Evolutionary conservation across 2,888 invertebrate genomes (phyloP).

Genomic region (Ariolimax columbianus): DNA sequence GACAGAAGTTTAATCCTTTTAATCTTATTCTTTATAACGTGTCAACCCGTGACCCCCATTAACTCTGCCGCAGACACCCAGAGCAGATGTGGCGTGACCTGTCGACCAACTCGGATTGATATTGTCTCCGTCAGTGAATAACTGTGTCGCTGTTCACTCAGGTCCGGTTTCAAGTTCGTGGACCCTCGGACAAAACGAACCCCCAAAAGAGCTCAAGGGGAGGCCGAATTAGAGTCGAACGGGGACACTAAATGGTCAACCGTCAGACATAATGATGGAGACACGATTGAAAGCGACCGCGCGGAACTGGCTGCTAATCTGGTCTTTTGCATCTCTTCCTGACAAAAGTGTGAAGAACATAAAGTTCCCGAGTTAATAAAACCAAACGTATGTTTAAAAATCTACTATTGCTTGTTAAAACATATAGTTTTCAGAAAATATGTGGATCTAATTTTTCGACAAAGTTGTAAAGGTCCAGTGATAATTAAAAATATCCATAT

Average conservation of each 20-base stretch:
- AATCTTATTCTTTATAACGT: not conserved
- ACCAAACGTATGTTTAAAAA: too few species aligned
- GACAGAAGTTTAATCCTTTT: not conserved
- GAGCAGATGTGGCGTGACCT: conserved; percentile 24
- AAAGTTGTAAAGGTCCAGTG: too few species aligned
- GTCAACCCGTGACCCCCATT: conserved; percentile 14
- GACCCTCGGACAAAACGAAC: conserved; percentile 26
- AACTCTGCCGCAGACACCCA: not conserved
- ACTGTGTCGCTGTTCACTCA: not conserved
- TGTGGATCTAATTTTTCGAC: too few species aligned
- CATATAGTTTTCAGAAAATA: too few species aligned
- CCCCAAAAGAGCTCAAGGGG: not conserved
- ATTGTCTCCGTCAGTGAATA: conserved; percentile 1
- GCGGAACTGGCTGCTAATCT: too few species aligned
- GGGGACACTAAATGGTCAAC: conserved; percentile 19
- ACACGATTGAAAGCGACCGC: not conserved
- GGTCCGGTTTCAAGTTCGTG: not conserved
- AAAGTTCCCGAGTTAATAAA: too few species aligned
- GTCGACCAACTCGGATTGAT: not conserved
- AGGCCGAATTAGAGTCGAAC: conserved; percentile 22
- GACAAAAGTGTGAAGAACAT: too few species aligned
- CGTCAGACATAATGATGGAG: conserved; percentile 22
- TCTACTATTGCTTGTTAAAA: too few species aligned
- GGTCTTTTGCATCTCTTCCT: too few species aligned
- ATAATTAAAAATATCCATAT: too few species aligned